Base-by-base conservation (phyloP, 1,140 invertebrate species). In the Cryptotermes secundus region DNA sequence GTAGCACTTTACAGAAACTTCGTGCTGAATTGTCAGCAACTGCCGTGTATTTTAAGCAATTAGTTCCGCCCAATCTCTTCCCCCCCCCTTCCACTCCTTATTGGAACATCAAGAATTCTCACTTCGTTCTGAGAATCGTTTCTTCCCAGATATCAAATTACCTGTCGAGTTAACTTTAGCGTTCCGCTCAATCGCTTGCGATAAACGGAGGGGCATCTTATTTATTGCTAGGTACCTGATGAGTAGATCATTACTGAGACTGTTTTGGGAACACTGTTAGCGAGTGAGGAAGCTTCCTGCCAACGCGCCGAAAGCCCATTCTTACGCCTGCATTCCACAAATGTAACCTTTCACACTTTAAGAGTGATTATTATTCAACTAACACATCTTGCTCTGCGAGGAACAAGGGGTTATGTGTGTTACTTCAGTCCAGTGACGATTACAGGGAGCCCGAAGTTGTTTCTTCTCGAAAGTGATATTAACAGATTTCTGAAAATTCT, bases 341-440 rank as follows among this genome's bases (percentile, higher is more conserved):
- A 12, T 26, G 6, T 72, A 72, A 72, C 59, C 59, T 72, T 72
- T 72, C 59, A 31, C 59, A 72, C 59, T 26, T 72, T 31, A 26
- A 0, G n/a, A 72, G 59, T n/a, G 26, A 72, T 72, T 72, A 72
- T 72, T 72, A 72, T 72, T 72, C 59, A 72, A 72, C 26, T 10
- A 31, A 72, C 59, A 72, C 31, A n/a, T 84, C 10, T 26, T 35
- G 80, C 24, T 22, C 84, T 84, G 35, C 16, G 35, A 31, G 59
- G 81, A 85, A 91, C 92, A 93, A 19, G 45, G 45, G 19, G 16
- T 22, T 49, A 49, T 49, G 45, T 49, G 16, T 19, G 22, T 49
- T n/a, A n/a, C n/a, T n/a, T n/a, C 38, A 42, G 38, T 49, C 16
- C 45, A 16, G 22, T 22, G 10, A 49, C 9, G 38, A 42, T 14